Percentiles rank a stretch among this genome's conserved stretches.
Evolutionary conservation across 2,113 vertebrate species (phyloP).

Genomic region (Lichenostomus cassidix): DNA sequence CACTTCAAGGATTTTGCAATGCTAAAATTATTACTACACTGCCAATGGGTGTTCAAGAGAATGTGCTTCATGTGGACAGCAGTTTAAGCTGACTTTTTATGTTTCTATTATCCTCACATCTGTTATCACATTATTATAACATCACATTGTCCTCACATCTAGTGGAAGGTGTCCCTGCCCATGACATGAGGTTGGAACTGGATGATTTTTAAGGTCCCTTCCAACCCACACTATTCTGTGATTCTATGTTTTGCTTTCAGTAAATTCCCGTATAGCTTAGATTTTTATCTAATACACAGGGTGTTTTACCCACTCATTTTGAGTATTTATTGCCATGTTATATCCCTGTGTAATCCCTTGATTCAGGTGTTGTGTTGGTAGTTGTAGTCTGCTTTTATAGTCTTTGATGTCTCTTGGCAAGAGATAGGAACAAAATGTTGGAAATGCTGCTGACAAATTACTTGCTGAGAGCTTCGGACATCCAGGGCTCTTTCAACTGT

Average conservation of each 20-base stretch:
- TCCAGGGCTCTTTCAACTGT: not conserved
- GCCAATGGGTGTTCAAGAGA: not conserved
- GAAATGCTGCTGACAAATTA: not conserved
- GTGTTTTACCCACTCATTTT: not conserved
- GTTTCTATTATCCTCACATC: not conserved
- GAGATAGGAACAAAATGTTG: not conserved
- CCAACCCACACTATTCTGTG: not conserved
- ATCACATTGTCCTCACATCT: not conserved
- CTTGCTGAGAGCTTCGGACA: not conserved
- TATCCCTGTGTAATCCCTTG: not conserved
- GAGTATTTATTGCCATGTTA: not conserved
- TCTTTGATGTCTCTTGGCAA: not conserved
- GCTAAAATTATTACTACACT: fast-evolving
- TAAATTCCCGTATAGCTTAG: not conserved
- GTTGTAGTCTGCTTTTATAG: not conserved
- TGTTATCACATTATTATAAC: not conserved
- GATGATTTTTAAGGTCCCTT: not conserved
- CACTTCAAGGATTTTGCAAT: not conserved
- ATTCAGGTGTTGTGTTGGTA: not conserved
- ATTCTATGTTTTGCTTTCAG: not conserved
- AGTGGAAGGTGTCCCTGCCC: not conserved
- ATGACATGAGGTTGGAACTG: not conserved
- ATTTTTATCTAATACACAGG: not conserved
- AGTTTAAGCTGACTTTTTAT: not conserved
- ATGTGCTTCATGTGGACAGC: not conserved